Evolutionary conservation across 2,113 vertebrate genomes (phyloP), one percentile per base, ranked within the genome.

Genomic region (Heterotilapia buettikoferi): DNA sequence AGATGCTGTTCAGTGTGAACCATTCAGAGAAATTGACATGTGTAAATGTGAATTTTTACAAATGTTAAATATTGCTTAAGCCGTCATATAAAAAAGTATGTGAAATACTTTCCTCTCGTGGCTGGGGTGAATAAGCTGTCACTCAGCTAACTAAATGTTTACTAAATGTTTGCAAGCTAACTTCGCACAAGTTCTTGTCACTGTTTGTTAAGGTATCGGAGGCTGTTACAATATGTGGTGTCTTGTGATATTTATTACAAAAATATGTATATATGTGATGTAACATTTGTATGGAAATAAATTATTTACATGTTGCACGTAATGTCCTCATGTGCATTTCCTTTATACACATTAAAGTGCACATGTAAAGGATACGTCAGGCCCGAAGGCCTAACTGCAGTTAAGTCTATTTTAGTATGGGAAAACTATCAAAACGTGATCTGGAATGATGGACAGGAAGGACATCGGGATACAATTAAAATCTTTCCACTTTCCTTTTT

Each of bases 271-370:
- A 82, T 93, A 82, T 93, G 86, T 92, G 88, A 84, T 66, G 86
- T 93, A 89, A 80, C 53, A 83, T 84, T 95, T 94, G 81, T 94
- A 92, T 92, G 95, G 40, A 93, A 97, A 97, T 96, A 97, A 97
- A 97, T 94, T 4, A 94, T 94, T 54, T 90, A 90, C 92, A 94
- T 95, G 84, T 93, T 90, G 86, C 85, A 90, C 68, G 38, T 80
- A 45, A 59, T 50, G 80, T 68, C 76, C 24, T 71, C 11, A 43
- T 56, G 81, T n/a, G 33, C 53, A 36, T 61, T 57, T 91, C 21
- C 50, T 86, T 86, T 26, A 12, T 86, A 53, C 40, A 52, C 53
- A 83, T 79, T 82, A 71, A 66, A 63, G 5, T 16, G 9, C 53
- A 26, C 24, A 6, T 2, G 19, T 53, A 33, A 54, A 80, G 31